phyloP scores from a whole-genome alignment of 2,888 invertebrate species.

The Steinernema hermaphroditum region DNA sequence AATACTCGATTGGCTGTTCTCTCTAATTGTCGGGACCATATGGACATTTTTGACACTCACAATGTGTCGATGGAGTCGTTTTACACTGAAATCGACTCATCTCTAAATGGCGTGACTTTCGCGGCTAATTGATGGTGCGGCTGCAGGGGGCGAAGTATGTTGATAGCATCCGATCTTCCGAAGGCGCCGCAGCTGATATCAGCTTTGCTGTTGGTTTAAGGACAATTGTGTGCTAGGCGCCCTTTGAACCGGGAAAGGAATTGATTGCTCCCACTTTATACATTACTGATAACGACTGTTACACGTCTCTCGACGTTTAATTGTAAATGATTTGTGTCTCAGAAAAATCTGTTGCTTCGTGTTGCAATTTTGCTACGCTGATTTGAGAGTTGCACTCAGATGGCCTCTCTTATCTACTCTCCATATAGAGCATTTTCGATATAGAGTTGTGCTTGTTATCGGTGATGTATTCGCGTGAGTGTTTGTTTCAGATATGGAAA shows the following conservation, averaged over 20 bases:
- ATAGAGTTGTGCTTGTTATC: neutral
- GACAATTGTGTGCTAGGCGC: neutral
- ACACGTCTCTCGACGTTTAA: no score
- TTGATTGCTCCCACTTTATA: no score
- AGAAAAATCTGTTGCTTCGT: no score
- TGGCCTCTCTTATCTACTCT: neutral
- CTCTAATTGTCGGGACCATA: no score
- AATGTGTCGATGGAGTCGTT: no score
- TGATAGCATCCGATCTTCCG: neutral
- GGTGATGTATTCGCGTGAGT: neutral
- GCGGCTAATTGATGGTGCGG: neutral
- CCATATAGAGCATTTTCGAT: neutral
- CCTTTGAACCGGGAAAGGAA: neutral
- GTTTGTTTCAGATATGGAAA: conserved; percentile 15
- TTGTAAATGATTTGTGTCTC: no score
- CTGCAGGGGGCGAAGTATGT: neutral
- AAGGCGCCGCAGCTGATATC: neutral
- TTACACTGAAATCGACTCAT: neutral
- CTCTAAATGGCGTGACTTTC: neutral
- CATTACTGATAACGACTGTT: no score
- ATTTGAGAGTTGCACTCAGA: no score
- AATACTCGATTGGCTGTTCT: no score
- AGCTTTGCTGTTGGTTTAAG: neutral
- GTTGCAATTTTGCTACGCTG: no score
- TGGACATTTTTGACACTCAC: no score